These are phyloP conservation scores for Chondrilla cf. caribensis DNA, from an alignment of 37 sponge, comb jelly and placozoan genomes.

Conservation along the genomic window DNA sequence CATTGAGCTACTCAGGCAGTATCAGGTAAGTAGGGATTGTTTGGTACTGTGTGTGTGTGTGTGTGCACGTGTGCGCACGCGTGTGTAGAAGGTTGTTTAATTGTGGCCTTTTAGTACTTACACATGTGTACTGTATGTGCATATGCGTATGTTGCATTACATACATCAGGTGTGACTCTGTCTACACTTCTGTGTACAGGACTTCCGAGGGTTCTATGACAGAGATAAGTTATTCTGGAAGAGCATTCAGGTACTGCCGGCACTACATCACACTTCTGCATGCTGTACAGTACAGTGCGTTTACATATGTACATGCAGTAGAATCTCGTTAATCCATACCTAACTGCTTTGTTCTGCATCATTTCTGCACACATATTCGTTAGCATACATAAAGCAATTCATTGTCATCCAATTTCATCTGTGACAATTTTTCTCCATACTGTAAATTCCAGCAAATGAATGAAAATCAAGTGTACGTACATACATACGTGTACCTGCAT, in stretches of 20 bases:
- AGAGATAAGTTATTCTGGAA: conserved; percentile 99
- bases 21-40: conserved; percentile 58
- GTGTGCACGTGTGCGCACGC: too few relatives aligned
- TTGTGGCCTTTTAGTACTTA: not conserved
- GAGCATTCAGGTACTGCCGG: conserved; percentile 58
- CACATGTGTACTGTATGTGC: not conserved
- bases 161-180: not conserved
- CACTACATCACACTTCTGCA: not conserved
- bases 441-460: too few relatives aligned
- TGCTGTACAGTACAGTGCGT: too few relatives aligned
- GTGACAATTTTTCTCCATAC: too few relatives aligned
- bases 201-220: conserved; percentile 97
- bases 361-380: too few relatives aligned
- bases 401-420: too few relatives aligned
- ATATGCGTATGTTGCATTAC: not conserved
- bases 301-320: not conserved
- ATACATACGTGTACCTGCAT: too few relatives aligned
- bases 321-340: not conserved
- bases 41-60: too few relatives aligned
- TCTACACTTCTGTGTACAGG: conserved; percentile 20
- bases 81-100: too few relatives aligned
- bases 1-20: conserved; percentile 95
- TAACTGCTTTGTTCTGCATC: not conserved
- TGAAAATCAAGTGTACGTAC: too few relatives aligned
- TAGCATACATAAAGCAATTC: too few relatives aligned